Base-by-base conservation (phyloP, 2,113 vertebrate genomes). In the Phocoena sinus region DNA sequence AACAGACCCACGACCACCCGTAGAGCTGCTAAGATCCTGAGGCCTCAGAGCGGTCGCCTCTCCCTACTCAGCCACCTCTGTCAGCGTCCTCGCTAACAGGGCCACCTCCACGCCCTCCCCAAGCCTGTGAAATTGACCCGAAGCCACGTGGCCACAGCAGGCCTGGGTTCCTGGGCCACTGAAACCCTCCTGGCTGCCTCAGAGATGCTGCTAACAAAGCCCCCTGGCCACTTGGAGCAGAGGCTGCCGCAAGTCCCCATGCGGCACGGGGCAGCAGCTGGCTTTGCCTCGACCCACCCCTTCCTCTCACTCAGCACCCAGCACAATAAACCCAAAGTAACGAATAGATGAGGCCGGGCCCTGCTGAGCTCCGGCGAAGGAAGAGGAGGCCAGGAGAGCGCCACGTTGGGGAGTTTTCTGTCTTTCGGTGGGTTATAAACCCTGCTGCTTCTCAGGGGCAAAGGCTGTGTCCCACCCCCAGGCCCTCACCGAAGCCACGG, bases 361-460 rank as follows among this genome's bases (percentile, higher is more conserved):
- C 31, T 1, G n/a, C 31, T 18, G 47, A 14, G 17, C 20, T 50
- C 53, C 5, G 1, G 83, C 17, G 8, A 8, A n/a, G 33, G 47
- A 38, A 38, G 8, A 4, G 5, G n/a, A 2, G 20, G 89, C 17
- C 26, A 5, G 38, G 25, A 41, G 18, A 63, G 13, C 1, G 3
- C 26, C 6, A 0, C 31, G 18, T 3, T 0, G 58, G 58, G 18
- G 13, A 10, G 18, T 3, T 33, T 62, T 8, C 33, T 25, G 5
- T 6, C 56, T 28, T 31, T n/a, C 13, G 9, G 47, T 8, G 31
- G 33, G 0, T 44, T 2, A 8, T 15, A 38, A n/a, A 18, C 5
- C 4, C 79, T 31, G 53, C 47, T 4, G 3, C 3, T 44, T 60
- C 41, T 9, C 2, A 5, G 47, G 21, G 18, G 3, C 83, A 33